These are phyloP conservation scores for Xenopus tropicalis DNA, from an alignment of 2,113 vertebrate genomes.

Conservation along the genomic window DNA sequence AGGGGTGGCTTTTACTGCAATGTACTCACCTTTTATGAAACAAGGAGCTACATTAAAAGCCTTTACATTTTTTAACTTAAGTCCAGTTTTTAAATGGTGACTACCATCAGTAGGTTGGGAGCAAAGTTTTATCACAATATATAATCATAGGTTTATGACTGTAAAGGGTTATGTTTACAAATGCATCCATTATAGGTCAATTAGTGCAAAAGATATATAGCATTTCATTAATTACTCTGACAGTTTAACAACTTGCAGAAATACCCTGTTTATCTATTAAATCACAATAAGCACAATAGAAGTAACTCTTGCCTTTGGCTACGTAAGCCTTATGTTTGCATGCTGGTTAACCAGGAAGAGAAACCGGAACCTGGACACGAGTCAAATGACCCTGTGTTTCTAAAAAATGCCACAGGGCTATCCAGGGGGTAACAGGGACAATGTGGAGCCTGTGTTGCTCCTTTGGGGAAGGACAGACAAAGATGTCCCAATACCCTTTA, in stretches of 20 bases:
- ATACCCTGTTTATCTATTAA: constrained; percentile 53
- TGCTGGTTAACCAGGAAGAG: constrained; percentile 49
- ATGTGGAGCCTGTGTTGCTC: constrained; percentile 65
- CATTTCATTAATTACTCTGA: constrained; percentile 36
- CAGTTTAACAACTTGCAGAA: constrained; percentile 48
- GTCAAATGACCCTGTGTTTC: constrained; percentile 62
- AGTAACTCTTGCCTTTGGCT: constrained; percentile 50
- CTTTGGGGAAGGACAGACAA: constrained; percentile 57
- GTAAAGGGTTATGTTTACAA: constrained; percentile 1
- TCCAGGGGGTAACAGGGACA: constrained; percentile 61
- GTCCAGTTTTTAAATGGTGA: too few relatives aligned
- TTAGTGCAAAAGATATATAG: constrained; percentile 10
- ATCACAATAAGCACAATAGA: constrained; percentile 25
- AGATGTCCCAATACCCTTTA: constrained; percentile 54
- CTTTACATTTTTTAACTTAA: too few relatives aligned
- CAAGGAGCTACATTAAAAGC: too few relatives aligned
- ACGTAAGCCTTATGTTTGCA: constrained; percentile 46
- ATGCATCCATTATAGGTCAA: not conserved
- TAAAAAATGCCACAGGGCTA: constrained; percentile 55
- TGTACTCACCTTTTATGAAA: too few relatives aligned
- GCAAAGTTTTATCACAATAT: too few relatives aligned
- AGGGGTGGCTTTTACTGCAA: too few relatives aligned
- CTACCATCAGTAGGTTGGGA: too few relatives aligned
- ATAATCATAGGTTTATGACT: too few relatives aligned
- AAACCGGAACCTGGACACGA: constrained; percentile 62